Evolutionary conservation across 2,888 invertebrate species (phyloP), one percentile per base, ranked within the genome.

Genomic region (Catotricha subobsoleta): DNA sequence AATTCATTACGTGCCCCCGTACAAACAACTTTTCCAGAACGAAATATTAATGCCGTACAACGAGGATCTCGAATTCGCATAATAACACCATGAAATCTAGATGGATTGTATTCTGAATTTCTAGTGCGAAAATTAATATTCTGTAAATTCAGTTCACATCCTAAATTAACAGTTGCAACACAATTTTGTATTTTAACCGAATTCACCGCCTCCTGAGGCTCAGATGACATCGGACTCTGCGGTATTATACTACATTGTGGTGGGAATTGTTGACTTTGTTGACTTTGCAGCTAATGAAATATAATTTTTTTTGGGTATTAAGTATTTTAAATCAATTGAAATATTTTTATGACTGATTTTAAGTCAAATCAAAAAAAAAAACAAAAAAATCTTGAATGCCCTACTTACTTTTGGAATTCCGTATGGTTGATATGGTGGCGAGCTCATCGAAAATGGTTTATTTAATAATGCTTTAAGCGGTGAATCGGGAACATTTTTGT

Each of bases 21-120:
- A 49, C 82, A 80, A 1, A 86, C 80, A 40, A 86, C 69, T 66
- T 84, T 86, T 1, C 84, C 84, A 7, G 83, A 81, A 49, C 74
- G 66, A 51, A 74, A 74, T 28, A 80, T 74, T 16, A 80, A 56
- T 9, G 80, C 78, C 3, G 80, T 80, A 20, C 77, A 76, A 49
- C 80, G 68, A 1, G 86, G 86, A 47, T 79, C 80, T 40, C 80
- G 64, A 56, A 86, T 77, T 54, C 81, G 71, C 83, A 86, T 84
- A 1, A 86, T 74, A 13, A 86, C 74, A 10, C 84, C 86, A 52
- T 80, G 78, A 55, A 86, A 86, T 48, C 83, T 67, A 6, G 76
- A 72, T 8, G 86, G 86, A 53, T 81, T 82, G 51, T 83, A 86
- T 59, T 86, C 86, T 0, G 84, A 80, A 59, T 80, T 83, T 47